Percentiles rank a stretch among this genome's conserved stretches.
Conservation (phyloP, 2,797 vertebrate genomes). For the Malurus leucopterus region DNA sequence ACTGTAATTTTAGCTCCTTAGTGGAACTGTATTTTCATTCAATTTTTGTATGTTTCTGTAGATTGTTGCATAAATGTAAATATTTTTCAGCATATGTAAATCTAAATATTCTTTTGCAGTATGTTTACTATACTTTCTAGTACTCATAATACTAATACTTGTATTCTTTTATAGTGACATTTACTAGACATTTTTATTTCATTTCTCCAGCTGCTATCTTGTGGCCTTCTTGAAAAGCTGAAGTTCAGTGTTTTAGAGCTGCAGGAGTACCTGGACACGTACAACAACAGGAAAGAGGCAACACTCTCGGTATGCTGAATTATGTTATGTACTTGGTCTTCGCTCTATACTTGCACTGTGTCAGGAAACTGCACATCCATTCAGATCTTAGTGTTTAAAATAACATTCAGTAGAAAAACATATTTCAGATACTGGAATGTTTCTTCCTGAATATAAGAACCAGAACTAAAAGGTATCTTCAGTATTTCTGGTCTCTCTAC, state of each 20-base stretch:
- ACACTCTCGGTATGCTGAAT: slow-evolving; percentile 83
- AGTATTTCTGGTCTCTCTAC: not conserved
- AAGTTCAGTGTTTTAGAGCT: slow-evolving; percentile 96
- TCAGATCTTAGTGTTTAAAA: not conserved
- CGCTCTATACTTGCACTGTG: not conserved
- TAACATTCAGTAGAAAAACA: not conserved
- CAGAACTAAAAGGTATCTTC: not conserved
- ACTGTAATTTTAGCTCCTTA: not conserved
- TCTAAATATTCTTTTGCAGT: not conserved
- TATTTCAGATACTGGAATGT: not conserved
- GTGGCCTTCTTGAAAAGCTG: slow-evolving; percentile 95
- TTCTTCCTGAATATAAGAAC: not conserved
- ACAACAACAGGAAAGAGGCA: slow-evolving; percentile 91
- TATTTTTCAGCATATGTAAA: not conserved
- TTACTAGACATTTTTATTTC: slow-evolving; percentile 24
- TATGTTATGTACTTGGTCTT: not conserved
- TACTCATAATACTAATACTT: not conserved
- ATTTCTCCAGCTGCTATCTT: slow-evolving; percentile 88
- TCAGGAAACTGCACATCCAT: not conserved
- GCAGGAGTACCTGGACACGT: slow-evolving; percentile 95
- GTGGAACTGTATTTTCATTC: not conserved
- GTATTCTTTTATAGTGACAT: not conserved
- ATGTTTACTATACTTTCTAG: not conserved
- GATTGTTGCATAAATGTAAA: not conserved
- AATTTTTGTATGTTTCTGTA: not conserved